phyloP scores from a whole-genome alignment of 2,888 invertebrate genomes.

The Deroplatys truncata region DNA sequence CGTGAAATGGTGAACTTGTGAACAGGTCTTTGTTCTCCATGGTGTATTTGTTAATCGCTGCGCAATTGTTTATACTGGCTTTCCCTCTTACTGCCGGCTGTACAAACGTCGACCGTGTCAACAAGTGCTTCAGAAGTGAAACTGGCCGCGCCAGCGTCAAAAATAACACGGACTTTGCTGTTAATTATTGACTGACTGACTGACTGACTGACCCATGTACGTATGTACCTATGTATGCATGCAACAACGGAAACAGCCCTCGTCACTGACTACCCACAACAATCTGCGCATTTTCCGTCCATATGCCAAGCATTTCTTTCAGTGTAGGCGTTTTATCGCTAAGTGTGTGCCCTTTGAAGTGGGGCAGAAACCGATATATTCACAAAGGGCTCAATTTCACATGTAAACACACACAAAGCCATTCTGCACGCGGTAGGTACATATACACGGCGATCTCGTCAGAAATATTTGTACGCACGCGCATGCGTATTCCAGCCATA shows the following conservation, averaged over 20 bases:
- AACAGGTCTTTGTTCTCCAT: too few species aligned
- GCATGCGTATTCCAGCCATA: neutral
- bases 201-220: too few species aligned
- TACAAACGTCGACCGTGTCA: neutral
- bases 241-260: neutral
- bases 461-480: neutral
- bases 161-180: neutral
- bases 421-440: neutral
- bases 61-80: neutral
- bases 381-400: neutral
- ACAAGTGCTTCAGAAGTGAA: neutral
- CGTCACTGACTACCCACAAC: neutral
- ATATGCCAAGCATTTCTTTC: neutral
- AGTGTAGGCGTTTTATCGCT: neutral
- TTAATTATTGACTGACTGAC: neutral
- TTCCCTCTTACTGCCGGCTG: neutral
- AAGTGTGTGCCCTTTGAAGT: neutral
- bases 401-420: neutral
- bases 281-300: neutral
- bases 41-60: too few species aligned
- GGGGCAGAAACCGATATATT: neutral
- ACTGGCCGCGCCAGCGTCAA: neutral
- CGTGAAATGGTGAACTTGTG: too few species aligned
- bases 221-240: neutral
- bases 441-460: neutral